These are phyloP conservation scores for Cheilosia grossa DNA, from an alignment of 2,888 invertebrate genomes.

Conservation along the genomic window DNA sequence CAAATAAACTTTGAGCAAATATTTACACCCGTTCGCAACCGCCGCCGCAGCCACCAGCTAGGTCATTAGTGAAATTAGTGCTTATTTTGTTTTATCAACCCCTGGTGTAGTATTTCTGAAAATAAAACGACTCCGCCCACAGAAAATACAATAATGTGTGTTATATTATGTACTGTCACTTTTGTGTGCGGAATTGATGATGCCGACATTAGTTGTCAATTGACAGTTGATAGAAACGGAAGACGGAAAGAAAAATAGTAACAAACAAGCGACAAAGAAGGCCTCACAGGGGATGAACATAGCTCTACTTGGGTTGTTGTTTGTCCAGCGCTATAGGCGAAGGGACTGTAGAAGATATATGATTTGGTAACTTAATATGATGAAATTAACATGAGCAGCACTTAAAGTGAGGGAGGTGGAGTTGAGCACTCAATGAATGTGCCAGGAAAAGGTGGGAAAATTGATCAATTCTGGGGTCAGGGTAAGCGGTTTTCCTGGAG, in stretches of 20 bases:
- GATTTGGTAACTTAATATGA: no score
- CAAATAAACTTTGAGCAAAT: conserved; percentile 37
- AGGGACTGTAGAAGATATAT: no score
- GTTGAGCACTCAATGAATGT: no score
- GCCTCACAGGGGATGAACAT: no score
- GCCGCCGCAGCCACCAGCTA: neutral
- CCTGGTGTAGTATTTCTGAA: conserved; percentile 2
- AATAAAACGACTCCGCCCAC: neutral
- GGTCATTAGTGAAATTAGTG: conserved; percentile 34
- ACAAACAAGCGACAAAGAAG: neutral
- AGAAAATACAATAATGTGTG: conserved; percentile 5
- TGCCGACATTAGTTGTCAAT: neutral
- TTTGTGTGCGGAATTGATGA: conserved; percentile 7
- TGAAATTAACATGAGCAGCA: no score
- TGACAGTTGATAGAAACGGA: conserved; percentile 7
- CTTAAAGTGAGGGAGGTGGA: no score
- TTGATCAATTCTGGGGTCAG: no score
- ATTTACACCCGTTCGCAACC: conserved; percentile 18
- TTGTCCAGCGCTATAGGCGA: no score
- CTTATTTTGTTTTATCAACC: conserved; percentile 1
- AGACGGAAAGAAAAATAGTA: neutral
- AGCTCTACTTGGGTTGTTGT: no score
- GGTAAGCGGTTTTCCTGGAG: no score
- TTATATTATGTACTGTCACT: conserved; percentile 6
- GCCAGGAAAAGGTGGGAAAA: no score